Base-by-base conservation (phyloP, 2,888 invertebrate species). In the Drosophila nr. perissopoda region DNA sequence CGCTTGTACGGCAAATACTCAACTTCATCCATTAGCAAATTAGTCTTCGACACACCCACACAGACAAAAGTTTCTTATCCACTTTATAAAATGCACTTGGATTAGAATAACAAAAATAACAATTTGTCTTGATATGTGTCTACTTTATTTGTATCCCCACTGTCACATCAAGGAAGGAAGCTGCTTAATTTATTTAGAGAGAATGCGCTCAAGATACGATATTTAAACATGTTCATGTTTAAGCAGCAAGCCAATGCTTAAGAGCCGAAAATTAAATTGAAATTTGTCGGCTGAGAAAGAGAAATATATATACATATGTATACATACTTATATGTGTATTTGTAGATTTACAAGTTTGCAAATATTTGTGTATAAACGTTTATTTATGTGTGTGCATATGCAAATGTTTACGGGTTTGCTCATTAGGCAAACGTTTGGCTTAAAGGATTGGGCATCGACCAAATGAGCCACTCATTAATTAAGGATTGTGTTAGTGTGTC, bases 381-480 rank as follows among this genome's bases (percentile, higher is more conserved):
- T 25, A 16, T 16, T 45, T 45, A 25, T 45, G 45, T 45, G 45
- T 25, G 45, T 25, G 45, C 16, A 45, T 8, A 45, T 45, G 25
- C 16, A 45, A 45, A 36, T 54, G 54, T 36, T 54, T 16, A 27
- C 8, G 45, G 45, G 16, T 25, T 45, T 45, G 45, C 45, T 45
- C 45, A 45, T 45, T 45, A 54, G 45, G 21, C 53, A 25, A 13
- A 21, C 10, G 36, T 45, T 42, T 34, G 31, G 45, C 36, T 38
- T 53, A 38, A 45, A 45, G 42, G 36, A 38, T 54, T 54, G 27
- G 54, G 18, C 48, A 38, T n/a, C 48, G 27, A 68, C 33, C 21
- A 36, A 33, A 48, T 48, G 38, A 48, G 48, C 68, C 45, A 4
- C 27, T 68, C 45, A 67, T 48, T 68, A 67, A 38, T 48, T 68